phyloP scores from a whole-genome alignment of 1,140 invertebrate genomes.

The Rhopalosiphum maidis region DNA sequence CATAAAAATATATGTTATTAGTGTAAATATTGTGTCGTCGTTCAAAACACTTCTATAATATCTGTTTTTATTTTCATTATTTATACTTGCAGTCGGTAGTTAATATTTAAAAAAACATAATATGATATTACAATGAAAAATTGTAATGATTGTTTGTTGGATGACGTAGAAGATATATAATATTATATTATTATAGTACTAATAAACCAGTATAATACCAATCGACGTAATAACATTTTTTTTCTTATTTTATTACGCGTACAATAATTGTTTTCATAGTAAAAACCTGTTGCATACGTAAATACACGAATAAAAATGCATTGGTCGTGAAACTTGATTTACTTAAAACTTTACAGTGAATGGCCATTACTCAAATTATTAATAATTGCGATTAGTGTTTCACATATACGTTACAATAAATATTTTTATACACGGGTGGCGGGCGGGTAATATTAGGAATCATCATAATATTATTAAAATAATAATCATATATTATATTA shows the following conservation, averaged over 20 bases:
- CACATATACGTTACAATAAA: background rate
- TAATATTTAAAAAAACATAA: background rate
- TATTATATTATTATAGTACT: constrained; percentile 11
- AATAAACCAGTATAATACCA: background rate
- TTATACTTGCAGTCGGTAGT: background rate
- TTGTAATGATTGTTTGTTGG: background rate
- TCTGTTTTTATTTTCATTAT: background rate
- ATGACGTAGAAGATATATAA: background rate
- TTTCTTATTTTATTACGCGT: background rate
- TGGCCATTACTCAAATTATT: background rate
- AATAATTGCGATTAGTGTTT: background rate
- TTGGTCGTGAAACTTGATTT: background rate
- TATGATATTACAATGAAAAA: background rate
- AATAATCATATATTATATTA: no score
- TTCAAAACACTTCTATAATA: background rate
- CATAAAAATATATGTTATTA: background rate
- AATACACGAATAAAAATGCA: background rate
- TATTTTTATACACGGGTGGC: background rate
- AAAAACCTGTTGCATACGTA: background rate
- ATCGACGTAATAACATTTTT: background rate
- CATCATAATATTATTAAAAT: no score
- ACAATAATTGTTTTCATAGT: background rate
- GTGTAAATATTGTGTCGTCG: background rate
- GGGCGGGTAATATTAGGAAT: background rate
- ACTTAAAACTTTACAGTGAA: background rate